Conservation (phyloP, 2,888 invertebrate species). For the Aphodius granarius region DNA sequence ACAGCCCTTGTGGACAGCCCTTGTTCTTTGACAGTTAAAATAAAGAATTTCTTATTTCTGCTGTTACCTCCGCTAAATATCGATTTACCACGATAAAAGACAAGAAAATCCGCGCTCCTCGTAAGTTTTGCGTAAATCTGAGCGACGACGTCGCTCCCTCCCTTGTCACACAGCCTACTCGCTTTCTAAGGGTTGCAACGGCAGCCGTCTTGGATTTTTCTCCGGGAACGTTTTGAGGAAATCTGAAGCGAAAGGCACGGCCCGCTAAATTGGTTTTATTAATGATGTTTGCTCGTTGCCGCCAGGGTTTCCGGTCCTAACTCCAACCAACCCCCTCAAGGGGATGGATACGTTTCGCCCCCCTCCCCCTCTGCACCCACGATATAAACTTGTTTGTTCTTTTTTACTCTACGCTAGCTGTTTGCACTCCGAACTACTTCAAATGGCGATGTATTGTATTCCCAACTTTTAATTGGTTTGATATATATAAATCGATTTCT, state of each 20-base stretch:
- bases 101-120: neutral
- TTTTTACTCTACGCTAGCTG: neutral
- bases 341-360: neutral
- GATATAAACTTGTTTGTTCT: neutral
- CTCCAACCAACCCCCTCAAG: neutral
- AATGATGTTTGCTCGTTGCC: slow-evolving; percentile 49
- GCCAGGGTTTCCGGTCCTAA: neutral
- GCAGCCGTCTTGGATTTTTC: neutral
- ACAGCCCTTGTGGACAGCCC: too few species aligned
- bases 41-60: too few species aligned
- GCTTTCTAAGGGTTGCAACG: neutral
- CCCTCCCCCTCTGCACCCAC: neutral
- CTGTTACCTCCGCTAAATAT: too few species aligned
- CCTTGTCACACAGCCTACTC: neutral
- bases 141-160: neutral
- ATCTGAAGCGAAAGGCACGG: neutral
- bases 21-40: too few species aligned
- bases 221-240: neutral
- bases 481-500: neutral
- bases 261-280: slow-evolving; percentile 51
- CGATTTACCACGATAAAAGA: neutral
- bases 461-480: neutral
- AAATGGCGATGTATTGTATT: neutral
- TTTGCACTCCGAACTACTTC: neutral
- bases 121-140: neutral